Evolutionary conservation across 2,888 invertebrate species (phyloP).

Genomic region (Lucinisca nassula): DNA sequence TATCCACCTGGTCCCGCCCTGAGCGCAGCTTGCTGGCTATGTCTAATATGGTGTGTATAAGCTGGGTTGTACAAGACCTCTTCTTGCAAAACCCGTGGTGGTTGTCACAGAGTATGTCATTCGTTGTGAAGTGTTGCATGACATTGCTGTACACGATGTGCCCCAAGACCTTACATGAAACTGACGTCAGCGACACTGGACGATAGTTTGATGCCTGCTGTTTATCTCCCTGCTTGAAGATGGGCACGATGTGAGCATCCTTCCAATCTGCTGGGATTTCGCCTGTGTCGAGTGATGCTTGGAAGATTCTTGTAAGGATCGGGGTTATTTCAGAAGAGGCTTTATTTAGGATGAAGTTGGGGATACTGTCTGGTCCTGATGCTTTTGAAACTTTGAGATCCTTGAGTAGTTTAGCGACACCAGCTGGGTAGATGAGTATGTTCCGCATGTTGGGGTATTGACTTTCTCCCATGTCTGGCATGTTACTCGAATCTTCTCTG

Average conservation of each 20-base stretch:
- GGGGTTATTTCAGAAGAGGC: constrained; percentile 13
- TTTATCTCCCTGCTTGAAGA: constrained; percentile 41
- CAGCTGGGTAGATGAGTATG: neutral
- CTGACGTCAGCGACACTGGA: constrained; percentile 59
- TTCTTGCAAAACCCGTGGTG: too few relatives aligned
- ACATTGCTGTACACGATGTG: too few relatives aligned
- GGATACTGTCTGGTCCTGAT: constrained; percentile 14
- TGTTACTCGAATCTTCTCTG: neutral
- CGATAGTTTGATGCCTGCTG: constrained; percentile 49
- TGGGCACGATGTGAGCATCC: constrained; percentile 28
- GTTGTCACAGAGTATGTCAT: constrained; percentile 28
- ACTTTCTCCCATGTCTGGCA: neutral
- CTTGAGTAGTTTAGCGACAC: constrained; percentile 20
- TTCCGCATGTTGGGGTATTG: neutral
- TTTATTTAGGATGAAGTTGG: neutral
- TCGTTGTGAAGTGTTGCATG: constrained; percentile 18
- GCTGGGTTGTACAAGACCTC: too few relatives aligned
- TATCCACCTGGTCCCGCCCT: neutral
- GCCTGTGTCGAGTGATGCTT: constrained; percentile 23
- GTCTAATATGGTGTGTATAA: too few relatives aligned
- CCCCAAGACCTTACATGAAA: constrained; percentile 61
- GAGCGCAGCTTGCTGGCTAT: neutral
- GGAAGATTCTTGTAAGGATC: constrained; percentile 10
- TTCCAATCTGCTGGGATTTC: constrained; percentile 44
- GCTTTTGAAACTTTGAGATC: constrained; percentile 28